phyloP scores from a whole-genome alignment of 2,888 invertebrate genomes.

The Caenorhabditis sp. region DNA sequence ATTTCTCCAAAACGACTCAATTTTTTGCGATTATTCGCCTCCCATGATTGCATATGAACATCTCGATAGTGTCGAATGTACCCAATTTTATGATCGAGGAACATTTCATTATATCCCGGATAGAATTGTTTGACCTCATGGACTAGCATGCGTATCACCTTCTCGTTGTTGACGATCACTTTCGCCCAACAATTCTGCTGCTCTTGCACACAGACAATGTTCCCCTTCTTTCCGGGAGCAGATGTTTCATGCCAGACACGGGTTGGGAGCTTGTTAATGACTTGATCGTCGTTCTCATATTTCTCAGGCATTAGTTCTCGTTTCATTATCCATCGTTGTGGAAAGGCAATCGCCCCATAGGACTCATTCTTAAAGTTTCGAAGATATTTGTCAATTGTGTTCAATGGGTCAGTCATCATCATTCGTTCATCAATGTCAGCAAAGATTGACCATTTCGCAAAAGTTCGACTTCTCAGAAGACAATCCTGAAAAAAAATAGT shows the following conservation, averaged over 20 bases:
- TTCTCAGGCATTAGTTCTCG: constrained; percentile 26
- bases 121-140: constrained; percentile 36
- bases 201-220: constrained; percentile 16
- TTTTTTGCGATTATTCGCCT: constrained; percentile 19
- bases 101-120: constrained; percentile 30
- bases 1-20: constrained; percentile 26
- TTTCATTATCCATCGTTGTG: constrained; percentile 44
- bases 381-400: constrained; percentile 23
- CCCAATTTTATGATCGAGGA: constrained; percentile 24
- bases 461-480: constrained; percentile 23
- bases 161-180: constrained; percentile 35
- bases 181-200: constrained; percentile 40
- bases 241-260: constrained; percentile 38
- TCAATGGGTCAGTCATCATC: constrained; percentile 32
- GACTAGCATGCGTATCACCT: constrained; percentile 31
- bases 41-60: constrained; percentile 38
- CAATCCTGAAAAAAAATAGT: no score
- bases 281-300: constrained; percentile 27
- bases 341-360: constrained; percentile 32
- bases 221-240: constrained; percentile 28
- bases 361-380: constrained; percentile 23
- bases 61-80: constrained; percentile 41
- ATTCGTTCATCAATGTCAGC: constrained; percentile 40
- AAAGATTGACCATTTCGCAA: constrained; percentile 38
- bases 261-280: constrained; percentile 29